A percentile compares a stretch with the other conserved stretches of the same genome.
These are phyloP conservation scores for Oxyteleia sp. DNA, from an alignment of 2,888 invertebrate genomes.

Conservation along the genomic window DNA sequence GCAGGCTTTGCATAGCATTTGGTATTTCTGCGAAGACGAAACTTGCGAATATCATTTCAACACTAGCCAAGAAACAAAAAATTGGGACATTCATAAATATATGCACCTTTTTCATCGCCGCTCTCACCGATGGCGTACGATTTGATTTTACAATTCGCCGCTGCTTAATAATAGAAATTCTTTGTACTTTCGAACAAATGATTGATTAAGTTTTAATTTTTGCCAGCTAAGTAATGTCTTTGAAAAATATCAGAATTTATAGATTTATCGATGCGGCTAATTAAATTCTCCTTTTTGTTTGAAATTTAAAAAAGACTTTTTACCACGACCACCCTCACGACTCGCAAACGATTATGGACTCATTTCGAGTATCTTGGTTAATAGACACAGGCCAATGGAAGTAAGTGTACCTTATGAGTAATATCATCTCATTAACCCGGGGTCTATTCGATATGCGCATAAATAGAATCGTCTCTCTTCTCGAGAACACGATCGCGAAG, in stretches of 20 bases:
- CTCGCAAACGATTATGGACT: conserved; percentile 79
- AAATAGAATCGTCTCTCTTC: conserved; percentile 84
- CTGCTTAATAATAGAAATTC: conserved; percentile 26
- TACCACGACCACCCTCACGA: conserved; percentile 68
- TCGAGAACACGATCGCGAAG: conserved; percentile 79
- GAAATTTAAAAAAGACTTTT: background rate
- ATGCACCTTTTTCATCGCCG: conserved; percentile 33
- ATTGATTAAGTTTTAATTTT: conserved; percentile 8
- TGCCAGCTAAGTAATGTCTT: too few species aligned
- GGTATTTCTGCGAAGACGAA: conserved; percentile 71
- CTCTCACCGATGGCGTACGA: conserved; percentile 39
- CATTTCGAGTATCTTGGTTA: conserved; percentile 80
- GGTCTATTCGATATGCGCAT: conserved; percentile 81
- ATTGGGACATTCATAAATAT: conserved; percentile 46
- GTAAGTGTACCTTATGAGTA: conserved; percentile 82
- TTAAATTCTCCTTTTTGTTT: background rate
- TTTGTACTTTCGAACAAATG: conserved; percentile 9
- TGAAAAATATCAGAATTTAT: too few species aligned
- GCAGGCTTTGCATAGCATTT: conserved; percentile 79
- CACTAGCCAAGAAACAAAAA: conserved; percentile 43
- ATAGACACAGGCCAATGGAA: conserved; percentile 81
- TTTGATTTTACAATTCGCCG: conserved; percentile 51
- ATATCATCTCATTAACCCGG: conserved; percentile 83
- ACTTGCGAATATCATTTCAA: conserved; percentile 65
- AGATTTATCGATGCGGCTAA: too few species aligned